Evolutionary conservation across 37 sponge, comb jelly and placozoan genomes (phyloP).

Genomic region (Petrosia ficiformis): DNA sequence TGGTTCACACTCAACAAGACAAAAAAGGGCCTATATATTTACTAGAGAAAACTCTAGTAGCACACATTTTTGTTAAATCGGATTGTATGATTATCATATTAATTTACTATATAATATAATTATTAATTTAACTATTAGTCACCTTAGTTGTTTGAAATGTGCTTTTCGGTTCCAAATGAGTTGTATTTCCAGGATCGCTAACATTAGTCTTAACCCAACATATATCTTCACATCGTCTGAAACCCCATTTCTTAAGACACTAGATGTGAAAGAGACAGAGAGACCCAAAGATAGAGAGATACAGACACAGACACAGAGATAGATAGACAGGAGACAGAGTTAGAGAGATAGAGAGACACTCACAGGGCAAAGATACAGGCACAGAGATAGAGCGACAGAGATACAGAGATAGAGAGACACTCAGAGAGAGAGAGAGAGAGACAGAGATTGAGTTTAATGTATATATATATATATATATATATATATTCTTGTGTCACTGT

Average conservation of each 20-base stretch:
- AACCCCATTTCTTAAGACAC: constrained; percentile 96
- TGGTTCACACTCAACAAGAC: too few relatives aligned
- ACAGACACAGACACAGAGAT: background rate
- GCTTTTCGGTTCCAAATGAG: constrained; percentile 67
- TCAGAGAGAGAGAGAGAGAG: constrained; percentile 9
- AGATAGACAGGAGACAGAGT: background rate
- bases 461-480: background rate
- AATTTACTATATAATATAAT: too few relatives aligned
- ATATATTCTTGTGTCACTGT: too few relatives aligned
- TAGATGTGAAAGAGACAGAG: constrained; percentile 6
- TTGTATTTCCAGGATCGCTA: constrained; percentile 61
- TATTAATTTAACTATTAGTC: background rate
- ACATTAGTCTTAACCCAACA: constrained; percentile 91
- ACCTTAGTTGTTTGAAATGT: constrained; percentile 85
- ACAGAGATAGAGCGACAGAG: background rate
- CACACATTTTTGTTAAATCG: too few relatives aligned
- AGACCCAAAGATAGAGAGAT: background rate
- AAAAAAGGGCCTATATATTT: too few relatives aligned
- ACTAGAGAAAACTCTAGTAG: too few relatives aligned
- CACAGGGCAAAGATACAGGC: background rate
- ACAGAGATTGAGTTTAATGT: background rate
- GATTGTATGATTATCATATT: too few relatives aligned
- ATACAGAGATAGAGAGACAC: background rate
- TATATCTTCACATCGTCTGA: constrained; percentile 92
- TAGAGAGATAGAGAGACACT: background rate